These are phyloP conservation scores for Cheilosia scutellata DNA, from an alignment of 2,888 invertebrate species.

Conservation along the genomic window DNA sequence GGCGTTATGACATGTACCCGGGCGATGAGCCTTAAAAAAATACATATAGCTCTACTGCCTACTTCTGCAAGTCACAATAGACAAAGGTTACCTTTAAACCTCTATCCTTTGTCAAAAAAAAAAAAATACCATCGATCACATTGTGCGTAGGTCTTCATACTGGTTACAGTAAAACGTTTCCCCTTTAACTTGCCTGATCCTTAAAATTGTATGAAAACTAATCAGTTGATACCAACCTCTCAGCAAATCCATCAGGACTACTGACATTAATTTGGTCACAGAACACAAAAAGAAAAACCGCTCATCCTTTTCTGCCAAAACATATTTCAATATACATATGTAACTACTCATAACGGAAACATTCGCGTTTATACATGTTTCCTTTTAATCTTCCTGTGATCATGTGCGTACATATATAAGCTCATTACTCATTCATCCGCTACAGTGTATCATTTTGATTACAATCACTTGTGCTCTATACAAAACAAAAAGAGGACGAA, in stretches of 20 bases:
- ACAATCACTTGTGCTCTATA: constrained; percentile 46
- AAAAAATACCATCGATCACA: too few species aligned
- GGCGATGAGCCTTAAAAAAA: too few species aligned
- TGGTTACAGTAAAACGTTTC: too few species aligned
- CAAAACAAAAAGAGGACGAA: constrained; percentile 17
- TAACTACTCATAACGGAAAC: neutral
- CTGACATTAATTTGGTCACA: constrained; percentile 13
- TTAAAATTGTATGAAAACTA: too few species aligned
- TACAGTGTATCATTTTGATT: constrained; percentile 64
- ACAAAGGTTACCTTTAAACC: too few species aligned
- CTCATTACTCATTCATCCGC: constrained; percentile 58
- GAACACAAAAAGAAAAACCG: neutral
- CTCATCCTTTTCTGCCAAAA: neutral
- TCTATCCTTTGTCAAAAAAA: too few species aligned
- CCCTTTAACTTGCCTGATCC: too few species aligned
- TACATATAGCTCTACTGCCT: too few species aligned
- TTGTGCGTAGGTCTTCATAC: too few species aligned
- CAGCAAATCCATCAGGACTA: neutral
- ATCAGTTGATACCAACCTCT: neutral
- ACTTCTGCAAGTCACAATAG: too few species aligned
- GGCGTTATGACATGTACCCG: too few species aligned
- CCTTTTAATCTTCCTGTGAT: constrained; percentile 40
- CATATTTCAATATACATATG: constrained; percentile 5
- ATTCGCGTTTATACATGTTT: neutral
- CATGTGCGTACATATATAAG: constrained; percentile 17